A percentile compares a stretch with the other conserved stretches of the same genome.
phyloP scores from a whole-genome alignment of 2,888 invertebrate species.

The Tetragonula carbonaria region DNA sequence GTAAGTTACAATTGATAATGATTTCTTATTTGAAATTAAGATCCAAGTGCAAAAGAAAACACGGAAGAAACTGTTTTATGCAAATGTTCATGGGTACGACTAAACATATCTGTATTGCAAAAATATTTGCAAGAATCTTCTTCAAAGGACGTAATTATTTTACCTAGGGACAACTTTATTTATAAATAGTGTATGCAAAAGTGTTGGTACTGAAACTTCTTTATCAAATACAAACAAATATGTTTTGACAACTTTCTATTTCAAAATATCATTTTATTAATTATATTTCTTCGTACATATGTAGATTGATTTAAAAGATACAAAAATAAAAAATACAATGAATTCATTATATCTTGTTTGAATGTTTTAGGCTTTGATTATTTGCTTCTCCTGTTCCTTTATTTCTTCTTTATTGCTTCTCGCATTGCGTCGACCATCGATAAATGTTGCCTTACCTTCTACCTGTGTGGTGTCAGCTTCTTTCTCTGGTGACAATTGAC shows the following conservation, averaged over 20 bases:
- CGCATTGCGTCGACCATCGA: slow-evolving; percentile 10
- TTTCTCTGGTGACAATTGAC: slow-evolving; percentile 4
- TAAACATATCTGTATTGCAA: slow-evolving; percentile 29
- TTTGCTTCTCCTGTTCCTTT: neutral
- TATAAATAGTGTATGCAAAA: neutral
- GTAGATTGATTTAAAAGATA: slow-evolving; percentile 14
- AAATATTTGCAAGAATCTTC: slow-evolving; percentile 34
- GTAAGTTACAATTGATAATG: neutral
- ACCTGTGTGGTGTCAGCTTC: neutral
- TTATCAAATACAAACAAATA: neutral
- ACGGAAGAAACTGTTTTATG: slow-evolving; percentile 15
- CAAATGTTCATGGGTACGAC: slow-evolving; percentile 42
- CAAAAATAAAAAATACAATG: slow-evolving; percentile 42
- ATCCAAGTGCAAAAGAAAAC: neutral
- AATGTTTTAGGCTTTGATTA: neutral
- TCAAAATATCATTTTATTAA: slow-evolving; percentile 11
- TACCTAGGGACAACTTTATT: neutral
- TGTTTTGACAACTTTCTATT: neutral
- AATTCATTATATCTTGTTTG: neutral
- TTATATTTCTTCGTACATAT: neutral
- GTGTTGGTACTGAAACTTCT: neutral
- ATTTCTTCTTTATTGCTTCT: slow-evolving; percentile 22
- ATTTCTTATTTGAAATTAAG: slow-evolving; percentile 2
- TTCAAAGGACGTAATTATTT: slow-evolving; percentile 27
- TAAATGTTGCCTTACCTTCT: neutral